A percentile compares a stretch with the other conserved stretches of the same genome.
These are phyloP conservation scores for Anhinga rufa DNA, from an alignment of 2,113 vertebrate species.

Conservation along the genomic window DNA sequence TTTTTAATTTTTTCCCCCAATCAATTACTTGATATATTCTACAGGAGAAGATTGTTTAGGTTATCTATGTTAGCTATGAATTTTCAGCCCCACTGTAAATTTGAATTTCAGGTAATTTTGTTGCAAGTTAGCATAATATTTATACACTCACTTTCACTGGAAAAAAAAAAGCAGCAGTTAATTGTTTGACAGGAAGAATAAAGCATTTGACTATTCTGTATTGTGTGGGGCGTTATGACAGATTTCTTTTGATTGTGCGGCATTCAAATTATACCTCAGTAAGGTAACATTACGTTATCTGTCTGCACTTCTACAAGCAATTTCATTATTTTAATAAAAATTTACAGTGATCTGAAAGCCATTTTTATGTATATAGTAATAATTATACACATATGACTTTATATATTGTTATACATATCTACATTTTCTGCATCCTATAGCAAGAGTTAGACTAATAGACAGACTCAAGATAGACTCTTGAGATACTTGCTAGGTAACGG, in stretches of 20 bases:
- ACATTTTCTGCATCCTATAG: neutral
- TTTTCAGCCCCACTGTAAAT: neutral
- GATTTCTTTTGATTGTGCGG: neutral
- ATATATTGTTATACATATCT: neutral
- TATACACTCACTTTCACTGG: neutral
- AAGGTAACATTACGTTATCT: neutral
- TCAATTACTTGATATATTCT: neutral
- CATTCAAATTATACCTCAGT: slow-evolving; percentile 3
- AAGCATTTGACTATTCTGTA: neutral
- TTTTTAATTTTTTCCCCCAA: neutral
- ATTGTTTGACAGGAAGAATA: slow-evolving; percentile 21
- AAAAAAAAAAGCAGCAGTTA: neutral
- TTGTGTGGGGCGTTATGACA: slow-evolving; percentile 9
- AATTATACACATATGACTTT: neutral
- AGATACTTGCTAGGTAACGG: neutral
- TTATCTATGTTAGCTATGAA: neutral
- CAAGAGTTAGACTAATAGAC: neutral
- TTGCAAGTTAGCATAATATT: neutral
- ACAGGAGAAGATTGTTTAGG: neutral
- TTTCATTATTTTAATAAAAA: neutral
- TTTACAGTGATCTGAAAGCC: neutral
- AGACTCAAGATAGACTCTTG: neutral
- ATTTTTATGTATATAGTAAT: neutral
- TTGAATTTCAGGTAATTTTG: neutral
- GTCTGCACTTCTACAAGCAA: neutral